A percentile compares a stretch with the other conserved stretches of the same genome.
Evolutionary conservation across 2,888 invertebrate genomes (phyloP).

Genomic region (Mythimna ferrago): DNA sequence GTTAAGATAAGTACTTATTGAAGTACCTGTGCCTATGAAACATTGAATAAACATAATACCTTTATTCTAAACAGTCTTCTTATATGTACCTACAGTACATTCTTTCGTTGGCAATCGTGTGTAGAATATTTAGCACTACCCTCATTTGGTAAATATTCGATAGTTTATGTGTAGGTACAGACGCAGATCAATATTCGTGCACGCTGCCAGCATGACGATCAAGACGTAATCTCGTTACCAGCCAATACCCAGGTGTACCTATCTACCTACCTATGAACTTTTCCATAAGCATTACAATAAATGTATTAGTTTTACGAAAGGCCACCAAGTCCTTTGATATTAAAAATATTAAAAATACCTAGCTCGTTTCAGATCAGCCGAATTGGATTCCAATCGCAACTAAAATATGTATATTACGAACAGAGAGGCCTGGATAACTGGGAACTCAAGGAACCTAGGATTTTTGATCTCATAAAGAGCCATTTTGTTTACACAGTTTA

Average conservation of each 20-base stretch:
- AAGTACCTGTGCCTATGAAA: background rate
- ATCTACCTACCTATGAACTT: slow-evolving; percentile 4
- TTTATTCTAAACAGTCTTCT: slow-evolving; percentile 11
- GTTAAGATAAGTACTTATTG: no score
- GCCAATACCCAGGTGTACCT: slow-evolving; percentile 33
- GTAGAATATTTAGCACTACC: slow-evolving; percentile 61
- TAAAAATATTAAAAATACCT: slow-evolving; percentile 16
- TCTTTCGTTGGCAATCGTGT: slow-evolving; percentile 57
- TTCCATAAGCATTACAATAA: slow-evolving; percentile 23
- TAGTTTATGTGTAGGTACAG: slow-evolving; percentile 58
- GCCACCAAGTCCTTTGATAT: slow-evolving; percentile 16
- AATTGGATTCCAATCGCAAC: background rate
- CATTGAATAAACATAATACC: background rate
- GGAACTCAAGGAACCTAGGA: no score
- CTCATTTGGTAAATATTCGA: slow-evolving; percentile 63
- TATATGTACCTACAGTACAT: slow-evolving; percentile 13
- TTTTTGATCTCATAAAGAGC: no score
- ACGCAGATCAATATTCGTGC: slow-evolving; percentile 64
- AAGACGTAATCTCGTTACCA: slow-evolving; percentile 52
- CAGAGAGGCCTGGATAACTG: no score
- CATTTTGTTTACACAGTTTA: no score
- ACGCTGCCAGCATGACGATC: slow-evolving; percentile 56
- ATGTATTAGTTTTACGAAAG: slow-evolving; percentile 14
- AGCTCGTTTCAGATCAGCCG: slow-evolving; percentile 12
- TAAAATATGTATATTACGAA: background rate